phyloP scores from a whole-genome alignment of 2,113 vertebrate species.

The Plecturocebus donacophilus region DNA sequence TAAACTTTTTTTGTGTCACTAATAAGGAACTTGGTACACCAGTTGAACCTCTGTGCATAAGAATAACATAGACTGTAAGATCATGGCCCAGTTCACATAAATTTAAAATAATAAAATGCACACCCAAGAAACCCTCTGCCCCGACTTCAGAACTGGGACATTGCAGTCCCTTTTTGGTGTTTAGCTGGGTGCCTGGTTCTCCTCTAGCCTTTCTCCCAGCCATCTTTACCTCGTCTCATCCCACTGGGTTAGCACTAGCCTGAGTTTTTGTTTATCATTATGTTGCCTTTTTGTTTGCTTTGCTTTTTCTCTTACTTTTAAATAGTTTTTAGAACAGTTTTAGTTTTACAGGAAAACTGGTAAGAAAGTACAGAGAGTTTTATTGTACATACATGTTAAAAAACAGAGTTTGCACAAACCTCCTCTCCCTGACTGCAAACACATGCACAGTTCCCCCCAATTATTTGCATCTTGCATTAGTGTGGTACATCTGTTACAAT shows the following conservation, averaged over 20 bases:
- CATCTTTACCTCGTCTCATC: not conserved
- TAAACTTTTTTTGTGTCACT: not conserved
- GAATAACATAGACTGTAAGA: not conserved
- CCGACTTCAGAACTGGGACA: not conserved
- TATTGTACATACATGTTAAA: too few relatives aligned
- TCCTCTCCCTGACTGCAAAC: not conserved
- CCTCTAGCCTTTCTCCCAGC: not conserved
- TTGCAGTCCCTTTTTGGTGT: not conserved
- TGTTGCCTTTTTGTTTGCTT: not conserved
- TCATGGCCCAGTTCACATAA: not conserved
- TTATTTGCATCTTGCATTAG: not conserved
- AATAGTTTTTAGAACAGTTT: not conserved
- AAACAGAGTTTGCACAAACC: not conserved
- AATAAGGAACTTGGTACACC: not conserved
- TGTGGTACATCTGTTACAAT: not conserved
- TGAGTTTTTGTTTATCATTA: not conserved
- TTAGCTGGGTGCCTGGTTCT: not conserved
- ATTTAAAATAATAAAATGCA: not conserved
- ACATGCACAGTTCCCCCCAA: not conserved
- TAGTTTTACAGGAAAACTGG: not conserved
- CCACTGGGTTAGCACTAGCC: not conserved
- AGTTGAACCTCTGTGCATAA: not conserved
- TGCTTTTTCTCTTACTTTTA: not conserved
- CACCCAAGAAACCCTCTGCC: not conserved
- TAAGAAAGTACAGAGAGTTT: not conserved